Conservation (phyloP, 2,113 vertebrate species). For the Ictalurus furcatus region DNA sequence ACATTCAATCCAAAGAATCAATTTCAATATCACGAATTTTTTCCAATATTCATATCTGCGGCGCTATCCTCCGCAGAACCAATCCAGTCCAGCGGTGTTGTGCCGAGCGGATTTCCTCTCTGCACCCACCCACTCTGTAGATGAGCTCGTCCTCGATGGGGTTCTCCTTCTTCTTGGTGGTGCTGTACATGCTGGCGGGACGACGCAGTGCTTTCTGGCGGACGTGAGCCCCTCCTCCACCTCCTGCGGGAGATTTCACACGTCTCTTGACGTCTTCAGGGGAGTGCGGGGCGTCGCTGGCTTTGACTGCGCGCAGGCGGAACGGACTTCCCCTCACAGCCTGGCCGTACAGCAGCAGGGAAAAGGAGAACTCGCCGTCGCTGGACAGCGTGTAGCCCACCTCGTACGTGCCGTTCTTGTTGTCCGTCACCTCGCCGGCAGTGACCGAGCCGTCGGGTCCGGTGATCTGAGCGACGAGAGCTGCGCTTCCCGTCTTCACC, state of each 20-base stretch:
- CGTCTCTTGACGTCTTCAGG: slow-evolving; percentile 91
- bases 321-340: slow-evolving; percentile 88
- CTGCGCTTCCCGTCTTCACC: slow-evolving; percentile 86
- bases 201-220: slow-evolving; percentile 91
- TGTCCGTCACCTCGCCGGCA: slow-evolving; percentile 82
- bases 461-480: slow-evolving; percentile 78
- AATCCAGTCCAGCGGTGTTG: no score
- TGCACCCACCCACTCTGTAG: slow-evolving; percentile 82
- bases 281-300: slow-evolving; percentile 83
- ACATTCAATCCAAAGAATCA: background rate
- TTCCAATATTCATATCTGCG: background rate
- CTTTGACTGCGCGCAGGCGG: slow-evolving; percentile 81
- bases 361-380: slow-evolving; percentile 86
- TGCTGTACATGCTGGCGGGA: slow-evolving; percentile 96
- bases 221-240: slow-evolving; percentile 78
- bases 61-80: background rate
- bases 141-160: slow-evolving; percentile 80
- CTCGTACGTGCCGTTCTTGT: slow-evolving; percentile 95
- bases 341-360: slow-evolving; percentile 86
- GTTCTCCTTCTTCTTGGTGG: slow-evolving; percentile 87
- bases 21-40: background rate
- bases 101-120: no score
- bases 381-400: slow-evolving; percentile 82
- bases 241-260: slow-evolving; percentile 88
- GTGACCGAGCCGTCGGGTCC: slow-evolving; percentile 72